Evolutionary conservation across 1,140 invertebrate genomes (phyloP).

Genomic region (Heliothis virescens): DNA sequence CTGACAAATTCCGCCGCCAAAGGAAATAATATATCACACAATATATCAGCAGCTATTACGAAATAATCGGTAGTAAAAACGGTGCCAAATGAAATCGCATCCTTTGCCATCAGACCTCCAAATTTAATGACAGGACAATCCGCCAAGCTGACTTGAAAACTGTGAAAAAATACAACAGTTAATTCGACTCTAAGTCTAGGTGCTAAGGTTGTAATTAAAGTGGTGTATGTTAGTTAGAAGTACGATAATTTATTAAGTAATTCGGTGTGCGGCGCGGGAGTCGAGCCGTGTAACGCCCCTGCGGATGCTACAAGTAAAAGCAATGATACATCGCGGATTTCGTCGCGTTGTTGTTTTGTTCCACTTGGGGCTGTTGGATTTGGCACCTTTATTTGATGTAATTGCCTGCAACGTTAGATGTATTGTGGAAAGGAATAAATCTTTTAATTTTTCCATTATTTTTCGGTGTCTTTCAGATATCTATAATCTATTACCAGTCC

Average conservation of each 20-base stretch:
- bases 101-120: constrained; percentile 72
- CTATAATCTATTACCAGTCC: too few species aligned
- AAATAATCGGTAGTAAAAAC: constrained; percentile 53
- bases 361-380: constrained; percentile 52
- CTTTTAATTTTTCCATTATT: too few species aligned
- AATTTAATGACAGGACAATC: constrained; percentile 77
- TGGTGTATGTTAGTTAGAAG: constrained; percentile 19
- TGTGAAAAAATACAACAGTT: background rate
- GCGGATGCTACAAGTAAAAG: constrained; percentile 79
- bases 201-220: constrained; percentile 45
- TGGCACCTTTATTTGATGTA: background rate
- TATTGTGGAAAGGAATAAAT: background rate
- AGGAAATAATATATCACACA: constrained; percentile 36
- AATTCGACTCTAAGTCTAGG: constrained; percentile 43
- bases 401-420: background rate
- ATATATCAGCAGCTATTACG: constrained; percentile 44
- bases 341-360: constrained; percentile 62
- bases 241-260: constrained; percentile 70
- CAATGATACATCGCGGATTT: constrained; percentile 80
- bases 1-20: constrained; percentile 38
- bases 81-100: constrained; percentile 77
- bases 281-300: constrained; percentile 72
- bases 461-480: too few species aligned
- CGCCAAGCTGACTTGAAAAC: constrained; percentile 44
- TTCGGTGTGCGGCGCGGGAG: constrained; percentile 61